Conservation (phyloP, 2,888 invertebrate genomes). For the Endotricha flammealis region DNA sequence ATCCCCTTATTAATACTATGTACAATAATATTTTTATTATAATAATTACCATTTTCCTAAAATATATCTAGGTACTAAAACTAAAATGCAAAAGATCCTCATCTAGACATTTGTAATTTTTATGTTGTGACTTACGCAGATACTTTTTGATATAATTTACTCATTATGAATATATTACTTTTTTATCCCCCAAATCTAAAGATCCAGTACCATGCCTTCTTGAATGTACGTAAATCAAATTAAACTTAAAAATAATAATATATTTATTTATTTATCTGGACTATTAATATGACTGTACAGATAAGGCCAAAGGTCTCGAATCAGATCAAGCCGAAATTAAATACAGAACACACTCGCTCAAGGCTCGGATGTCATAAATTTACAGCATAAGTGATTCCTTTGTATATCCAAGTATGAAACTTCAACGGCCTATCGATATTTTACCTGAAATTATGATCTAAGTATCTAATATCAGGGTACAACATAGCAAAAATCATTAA, state of each 20-base stretch:
- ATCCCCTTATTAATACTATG: too few relatives aligned
- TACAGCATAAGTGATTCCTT: slow-evolving; percentile 40
- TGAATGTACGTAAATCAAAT: too few relatives aligned
- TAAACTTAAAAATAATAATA: neutral
- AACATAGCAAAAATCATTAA: slow-evolving; percentile 1
- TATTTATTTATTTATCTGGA: slow-evolving; percentile 7
- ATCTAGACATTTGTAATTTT: too few relatives aligned
- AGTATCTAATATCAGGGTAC: slow-evolving; percentile 6
- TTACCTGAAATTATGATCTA: slow-evolving; percentile 5
- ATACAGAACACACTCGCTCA: slow-evolving; percentile 57
- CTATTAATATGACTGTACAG: slow-evolving; percentile 49
- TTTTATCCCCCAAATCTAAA: slow-evolving; percentile 24
- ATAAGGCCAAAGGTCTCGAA: slow-evolving; percentile 58
- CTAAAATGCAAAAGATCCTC: too few relatives aligned
- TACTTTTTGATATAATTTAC: too few relatives aligned
- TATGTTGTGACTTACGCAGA: too few relatives aligned
- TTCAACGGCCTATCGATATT: neutral
- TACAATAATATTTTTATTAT: too few relatives aligned
- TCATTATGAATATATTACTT: too few relatives aligned
- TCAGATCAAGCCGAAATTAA: slow-evolving; percentile 57
- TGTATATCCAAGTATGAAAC: slow-evolving; percentile 13
- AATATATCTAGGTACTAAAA: too few relatives aligned
- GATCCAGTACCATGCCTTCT: slow-evolving; percentile 7
- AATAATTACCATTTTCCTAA: too few relatives aligned
- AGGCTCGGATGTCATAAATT: slow-evolving; percentile 64